Evolutionary conservation across 1,140 invertebrate species (phyloP), one percentile per base, ranked within the genome.

Genomic region (Bombus superbus): DNA sequence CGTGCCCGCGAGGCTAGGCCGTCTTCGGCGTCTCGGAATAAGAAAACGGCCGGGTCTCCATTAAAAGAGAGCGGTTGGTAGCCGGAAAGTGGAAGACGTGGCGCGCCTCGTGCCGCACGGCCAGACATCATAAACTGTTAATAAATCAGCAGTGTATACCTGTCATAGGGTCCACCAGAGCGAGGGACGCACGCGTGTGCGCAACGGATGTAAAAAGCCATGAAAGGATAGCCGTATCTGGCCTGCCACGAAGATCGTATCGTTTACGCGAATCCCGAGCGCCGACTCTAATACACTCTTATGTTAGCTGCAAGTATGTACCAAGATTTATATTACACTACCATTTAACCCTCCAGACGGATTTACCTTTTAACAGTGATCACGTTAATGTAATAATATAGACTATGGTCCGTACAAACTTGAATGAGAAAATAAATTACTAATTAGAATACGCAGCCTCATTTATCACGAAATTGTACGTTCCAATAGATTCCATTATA

Each of bases 1-100:
- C 92, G 91, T 95, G 92, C 93, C 94, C 93, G 79, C 89, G 90
- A 94, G 94, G 92, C 92, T 93, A 92, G 89, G 92, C 90, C 87
- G 89, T 93, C 90, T 92, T 86, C 81, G 74, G 32, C 11, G 76
- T 91, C 92, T 93, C 91, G 42, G 32, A 40, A 87, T 83, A 83
- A 91, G 88, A 94, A 95, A 95, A 94, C 91, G 87, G 88, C 89
- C 78, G 82, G 72, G 82, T 59, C 84, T 72, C 89, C 90, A 92
- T 91, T 90, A 91, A 91, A 87, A 90, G 59, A 89, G 78, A 47
- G 57, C 25, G 25, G 59, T 59, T 88, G 82, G 82, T 88, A 90
- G 88, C 82, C 42, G 40, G 76, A 88, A 88, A 88, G 79, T 57
- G 69, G 83, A 85, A 35, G 83, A 89, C 81, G 2, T 15, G 81